Evolutionary conservation across 2,113 vertebrate species (phyloP), one percentile per base, ranked within the genome.

Genomic region (Galemys pyrenaicus): DNA sequence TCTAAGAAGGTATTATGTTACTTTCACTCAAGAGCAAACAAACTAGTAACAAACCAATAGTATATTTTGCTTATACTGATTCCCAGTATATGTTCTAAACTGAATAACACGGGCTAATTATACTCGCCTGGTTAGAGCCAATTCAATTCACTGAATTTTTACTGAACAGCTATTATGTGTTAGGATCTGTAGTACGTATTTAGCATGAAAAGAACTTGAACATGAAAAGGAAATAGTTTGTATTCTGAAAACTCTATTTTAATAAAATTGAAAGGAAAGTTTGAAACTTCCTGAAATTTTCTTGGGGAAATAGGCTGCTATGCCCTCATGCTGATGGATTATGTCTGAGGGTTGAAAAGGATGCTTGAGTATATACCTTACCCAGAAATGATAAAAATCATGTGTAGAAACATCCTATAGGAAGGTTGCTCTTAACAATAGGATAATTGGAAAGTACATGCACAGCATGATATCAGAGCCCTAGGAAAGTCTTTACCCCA

Each of bases 201-300:
- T n/a, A n/a, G n/a, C n/a, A n/a, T n/a, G n/a, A n/a, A n/a, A 30
- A 60, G 44, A 88, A 85, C 67, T 5, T 22, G 20, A 54, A 44
- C 9, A 46, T 54, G 68, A 68, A 67, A 64, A 74, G 44, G 28
- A 46, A 82, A 67, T 3, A 65, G 30, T 44, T 5, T 83, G 24
- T 90, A 17, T 9, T 78, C 81, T 78, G 26, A 58, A 77, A 46
- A 58, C 7, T 54, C 13, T 65, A 67, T 6, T 64, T 51, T 2
- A 60, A 30, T 56, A 46, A 79, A 83, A 30, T 39, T 54, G n/a
- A 86, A 92, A 73, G 32, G 22, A 74, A 80, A 87, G 41, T 17
- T 44, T 67, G 28, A 87, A 67, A 83, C 37, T 85, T 95, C 17
- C 44, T 67, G 28, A 87, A 67, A 83, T n/a, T 85, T 95, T 87